Evolutionary conservation across 2,113 vertebrate genomes (phyloP).

Genomic region (Phrynosoma platyrhinos): DNA sequence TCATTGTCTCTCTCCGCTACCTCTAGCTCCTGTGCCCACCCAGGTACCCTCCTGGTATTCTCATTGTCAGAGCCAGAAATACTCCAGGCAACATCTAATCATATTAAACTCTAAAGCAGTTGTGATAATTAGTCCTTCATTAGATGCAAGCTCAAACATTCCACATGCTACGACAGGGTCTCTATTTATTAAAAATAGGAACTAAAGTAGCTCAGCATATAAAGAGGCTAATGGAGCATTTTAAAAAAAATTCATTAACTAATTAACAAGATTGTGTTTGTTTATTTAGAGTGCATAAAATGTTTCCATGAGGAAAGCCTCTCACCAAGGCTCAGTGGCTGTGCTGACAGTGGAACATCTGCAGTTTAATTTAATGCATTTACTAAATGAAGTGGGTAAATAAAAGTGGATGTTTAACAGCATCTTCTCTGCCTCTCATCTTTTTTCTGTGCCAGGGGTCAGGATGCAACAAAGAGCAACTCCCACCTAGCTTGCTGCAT

Average conservation of each 20-base stretch:
- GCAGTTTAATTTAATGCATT: slow-evolving; percentile 81
- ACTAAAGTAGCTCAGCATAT: slow-evolving; percentile 55
- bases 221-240: slow-evolving; percentile 73
- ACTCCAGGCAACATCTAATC: slow-evolving; percentile 41
- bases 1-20: slow-evolving; percentile 4
- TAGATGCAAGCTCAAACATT: slow-evolving; percentile 43
- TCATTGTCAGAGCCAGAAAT: slow-evolving; percentile 38
- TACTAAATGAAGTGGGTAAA: slow-evolving; percentile 78
- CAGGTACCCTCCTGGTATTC: not conserved
- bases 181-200: slow-evolving; percentile 75
- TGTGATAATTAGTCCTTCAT: slow-evolving; percentile 49
- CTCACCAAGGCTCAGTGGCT: slow-evolving; percentile 65
- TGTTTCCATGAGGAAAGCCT: slow-evolving; percentile 76
- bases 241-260: slow-evolving; percentile 79
- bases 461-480: slow-evolving; percentile 36
- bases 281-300: slow-evolving; percentile 82
- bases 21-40: not conserved
- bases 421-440: slow-evolving; percentile 69
- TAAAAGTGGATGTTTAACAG: slow-evolving; percentile 72
- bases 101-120: slow-evolving; percentile 42
- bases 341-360: slow-evolving; percentile 80
- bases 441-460: slow-evolving; percentile 67
- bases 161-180: slow-evolving; percentile 36
- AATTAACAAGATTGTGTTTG: slow-evolving; percentile 81
- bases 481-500: not conserved